A percentile compares a stretch with the other conserved stretches of the same genome.
These are phyloP conservation scores for Macrobrachium rosenbergii DNA, from an alignment of 1,140 invertebrate genomes.

Conservation along the genomic window DNA sequence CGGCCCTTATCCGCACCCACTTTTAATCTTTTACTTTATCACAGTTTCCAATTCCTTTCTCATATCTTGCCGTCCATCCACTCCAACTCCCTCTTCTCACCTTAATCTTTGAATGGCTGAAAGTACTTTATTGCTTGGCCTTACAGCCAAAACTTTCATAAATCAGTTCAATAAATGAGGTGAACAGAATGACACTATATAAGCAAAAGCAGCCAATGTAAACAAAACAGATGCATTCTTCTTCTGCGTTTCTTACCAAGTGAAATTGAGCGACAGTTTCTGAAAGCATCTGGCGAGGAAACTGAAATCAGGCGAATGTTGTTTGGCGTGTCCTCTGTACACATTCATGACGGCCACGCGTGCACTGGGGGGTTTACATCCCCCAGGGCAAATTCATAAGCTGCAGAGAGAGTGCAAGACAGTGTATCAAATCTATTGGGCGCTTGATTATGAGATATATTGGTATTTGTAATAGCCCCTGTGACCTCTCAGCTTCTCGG, in stretches of 20 bases:
- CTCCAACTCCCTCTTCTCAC: too few species aligned
- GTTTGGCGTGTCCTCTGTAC: slow-evolving; percentile 68
- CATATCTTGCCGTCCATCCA: too few species aligned
- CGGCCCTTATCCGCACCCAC: too few species aligned
- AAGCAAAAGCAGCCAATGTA: neutral
- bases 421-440: neutral
- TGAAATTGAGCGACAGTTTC: slow-evolving; percentile 71
- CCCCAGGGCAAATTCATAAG: slow-evolving; percentile 72
- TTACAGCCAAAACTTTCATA: too few species aligned
- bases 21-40: too few species aligned
- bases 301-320: slow-evolving; percentile 67
- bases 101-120: too few species aligned
- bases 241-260: slow-evolving; percentile 68
- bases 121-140: too few species aligned
- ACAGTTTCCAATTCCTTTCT: too few species aligned
- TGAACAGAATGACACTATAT: neutral
- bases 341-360: slow-evolving; percentile 71
- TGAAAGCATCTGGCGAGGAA: slow-evolving; percentile 71
- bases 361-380: slow-evolving; percentile 73
- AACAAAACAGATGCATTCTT: too few species aligned
- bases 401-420: slow-evolving; percentile 49
- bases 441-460: too few species aligned
- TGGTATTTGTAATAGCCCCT: too few species aligned
- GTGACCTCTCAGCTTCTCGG: too few species aligned
- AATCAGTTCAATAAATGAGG: neutral